Base-by-base conservation (phyloP, 1,140 invertebrate species). In the Octopus sinensis region DNA sequence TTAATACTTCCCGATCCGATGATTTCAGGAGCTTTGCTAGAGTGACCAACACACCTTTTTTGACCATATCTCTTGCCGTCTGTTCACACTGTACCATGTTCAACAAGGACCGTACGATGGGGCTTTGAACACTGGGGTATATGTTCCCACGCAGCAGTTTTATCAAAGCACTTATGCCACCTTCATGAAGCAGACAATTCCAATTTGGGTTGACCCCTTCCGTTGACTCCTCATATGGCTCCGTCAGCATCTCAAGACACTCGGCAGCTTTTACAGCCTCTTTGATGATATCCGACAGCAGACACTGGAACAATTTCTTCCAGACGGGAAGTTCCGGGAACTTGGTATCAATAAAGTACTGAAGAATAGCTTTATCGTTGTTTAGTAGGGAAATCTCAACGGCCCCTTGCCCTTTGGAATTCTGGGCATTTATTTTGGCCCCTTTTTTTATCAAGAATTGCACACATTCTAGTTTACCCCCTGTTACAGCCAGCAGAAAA, bases 311-410 rank as follows among this genome's bases (percentile, higher is more conserved):
- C 76, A 91, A 82, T 80, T 87, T 86, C 79, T 89, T 89, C 89
- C 89, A 91, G 0, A 91, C 89, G n/a, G 88, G 88, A 53, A 90
- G 84, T 68, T 86, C 84, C 3, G 84, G 84, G 79, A 86, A 76
- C 79, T 88, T 83, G 43, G 84, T 76, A 23, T 87, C 83, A 6
- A 90, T 86, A 78, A 91, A 88, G 84, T 85, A 89, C 73, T 88
- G 82, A 4, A 91, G 84, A 13, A 91, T 68, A 51, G 84, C 81
- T 54, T 87, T 86, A 81, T 81, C 87, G 43, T 87, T 84, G 56
- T 89, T 88, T 73, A 88, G 82, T 30, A 87, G 87, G 82, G 87
- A 88, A 17, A 91, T 86, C 81, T 91, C 89, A 68, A 91, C 86
- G 9, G 87, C 87, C 13, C 89, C 89, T 83, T 90, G 88, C 78